Conservation (phyloP, 2,888 invertebrate species). For the Dyspetes luteomarginatus region DNA sequence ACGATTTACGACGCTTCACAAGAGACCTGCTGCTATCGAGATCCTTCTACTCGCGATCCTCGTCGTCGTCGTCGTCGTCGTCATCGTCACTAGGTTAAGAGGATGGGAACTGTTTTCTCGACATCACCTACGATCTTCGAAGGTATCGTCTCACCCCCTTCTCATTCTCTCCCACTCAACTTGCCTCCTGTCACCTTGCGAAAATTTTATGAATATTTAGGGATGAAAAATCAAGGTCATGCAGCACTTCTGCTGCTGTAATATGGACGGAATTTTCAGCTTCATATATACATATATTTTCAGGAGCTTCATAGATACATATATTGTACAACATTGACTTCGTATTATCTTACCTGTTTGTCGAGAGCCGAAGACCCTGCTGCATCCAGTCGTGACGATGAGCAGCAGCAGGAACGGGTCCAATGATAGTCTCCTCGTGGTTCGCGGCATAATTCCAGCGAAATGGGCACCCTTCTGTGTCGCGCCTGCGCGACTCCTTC, state of each 20-base stretch:
- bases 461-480: slow-evolving; percentile 68
- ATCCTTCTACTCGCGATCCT: slow-evolving; percentile 20
- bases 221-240: not conserved
- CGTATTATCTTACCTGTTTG: slow-evolving; percentile 76
- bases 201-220: slow-evolving; percentile 8
- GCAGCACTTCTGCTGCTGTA: not conserved
- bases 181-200: slow-evolving; percentile 15
- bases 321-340: slow-evolving; percentile 10
- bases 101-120: not conserved
- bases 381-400: slow-evolving; percentile 75
- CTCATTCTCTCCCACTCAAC: slow-evolving; percentile 5
- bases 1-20: slow-evolving; percentile 46
- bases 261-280: not conserved
- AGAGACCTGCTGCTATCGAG: slow-evolving; percentile 24
- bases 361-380: slow-evolving; percentile 78
- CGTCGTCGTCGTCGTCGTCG: slow-evolving; percentile 46
- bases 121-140: slow-evolving; percentile 1
- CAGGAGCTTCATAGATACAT: slow-evolving; percentile 7
- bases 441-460: slow-evolving; percentile 80
- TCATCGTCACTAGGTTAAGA: slow-evolving; percentile 40
- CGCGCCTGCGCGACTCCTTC: slow-evolving; percentile 78
- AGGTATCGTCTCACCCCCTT: slow-evolving; percentile 2
- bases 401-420: slow-evolving; percentile 81
- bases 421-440: slow-evolving; percentile 76
- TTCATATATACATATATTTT: slow-evolving; percentile 52